Base-by-base conservation (phyloP, 2,113 vertebrate species). In the Leptobrachium leishanense region DNA sequence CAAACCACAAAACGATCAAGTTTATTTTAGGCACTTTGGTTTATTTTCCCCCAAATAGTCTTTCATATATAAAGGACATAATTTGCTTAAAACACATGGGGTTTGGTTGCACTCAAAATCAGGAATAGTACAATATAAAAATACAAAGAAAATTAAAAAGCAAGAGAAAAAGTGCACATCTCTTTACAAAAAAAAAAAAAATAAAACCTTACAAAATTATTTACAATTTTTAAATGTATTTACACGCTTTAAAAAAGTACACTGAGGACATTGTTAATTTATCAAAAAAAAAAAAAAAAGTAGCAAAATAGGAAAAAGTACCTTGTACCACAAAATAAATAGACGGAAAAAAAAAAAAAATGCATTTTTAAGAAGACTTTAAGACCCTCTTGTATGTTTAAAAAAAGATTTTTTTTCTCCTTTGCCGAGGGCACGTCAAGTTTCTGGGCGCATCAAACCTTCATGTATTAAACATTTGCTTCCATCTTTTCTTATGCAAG, bases 41-140 rank as follows among this genome's bases (percentile, higher is more conserved):
- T 94, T 93, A 92, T 92, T 94, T 91, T 90, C 87, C 80, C 87
- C 80, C 87, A 91, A 91, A 85, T 31, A 86, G 9, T 12, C 85
- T 92, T 87, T 85, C 91, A 50, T 88, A 92, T 93, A 94, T 92
- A 93, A 69, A 68, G 10, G 92, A 93, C 92, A 93, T 85, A 86
- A 91, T 92, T 88, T 90, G 86, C 89, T 90, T 92, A 89, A 88
- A 89, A 91, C 91, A 91, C 87, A 91, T 31, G 88, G 90, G 90
- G 90, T 91, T 91, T 91, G 20, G 20, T 31, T 31, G 91, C 91
- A 90, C 88, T 85, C n/a, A 91, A 31, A 31, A 92, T 93, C 89
- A 88, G 93, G 90, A 93, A 89, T 93, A 92, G 89, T 91, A 92
- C 91, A 90, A 92, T 93, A 94, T 89, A 92, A 93, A 94, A 93